Evolutionary conservation across 2,797 vertebrate genomes (phyloP), one percentile per base, ranked within the genome.

Genomic region (Podarcis siculus): DNA sequence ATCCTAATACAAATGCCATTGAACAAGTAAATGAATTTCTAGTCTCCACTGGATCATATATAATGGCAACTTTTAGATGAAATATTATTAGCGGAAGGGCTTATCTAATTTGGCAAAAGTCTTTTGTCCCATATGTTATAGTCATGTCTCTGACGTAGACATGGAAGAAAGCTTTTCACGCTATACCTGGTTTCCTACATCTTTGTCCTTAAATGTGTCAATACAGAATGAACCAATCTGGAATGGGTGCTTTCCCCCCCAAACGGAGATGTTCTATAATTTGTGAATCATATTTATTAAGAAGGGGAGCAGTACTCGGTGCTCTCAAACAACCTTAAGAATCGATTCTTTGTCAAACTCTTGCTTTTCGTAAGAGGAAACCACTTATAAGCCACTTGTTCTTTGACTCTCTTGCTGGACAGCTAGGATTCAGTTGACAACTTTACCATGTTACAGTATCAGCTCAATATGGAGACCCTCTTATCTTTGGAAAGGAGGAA

Each of bases 41-140:
- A 81, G 89, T 92, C 61, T 86, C 58, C 66, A 89, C 25, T 79
- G 19, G 83, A 85, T 85, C 86, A 89, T 91, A 89, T 86, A 87
- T 7, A 88, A 79, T 88, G 79, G 32, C 35, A 87, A 73, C 76
- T 91, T 93, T 87, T 88, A 37, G 55, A 64, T 89, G 69, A 91
- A 92, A 88, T 91, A 76, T 35, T 87, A 82, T 89, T 49, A 69
- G 45, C n/a, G 55, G 13, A 82, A 89, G 42, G 55, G 5, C 49
- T 85, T 85, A 45, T 79, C 37, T 85, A 35, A 58, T 80, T 9
- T 75, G 35, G 67, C 37, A 79, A 83, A 61, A 42, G 21, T 73
- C 35, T 23, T 77, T 9, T 42, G 1, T 5, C 13, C 25, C 1
- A 0, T 69, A 13, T 83, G 32, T 72, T 85, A 64, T 23, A 71